phyloP scores from a whole-genome alignment of 2,888 invertebrate species.

The Elysia crispata region DNA sequence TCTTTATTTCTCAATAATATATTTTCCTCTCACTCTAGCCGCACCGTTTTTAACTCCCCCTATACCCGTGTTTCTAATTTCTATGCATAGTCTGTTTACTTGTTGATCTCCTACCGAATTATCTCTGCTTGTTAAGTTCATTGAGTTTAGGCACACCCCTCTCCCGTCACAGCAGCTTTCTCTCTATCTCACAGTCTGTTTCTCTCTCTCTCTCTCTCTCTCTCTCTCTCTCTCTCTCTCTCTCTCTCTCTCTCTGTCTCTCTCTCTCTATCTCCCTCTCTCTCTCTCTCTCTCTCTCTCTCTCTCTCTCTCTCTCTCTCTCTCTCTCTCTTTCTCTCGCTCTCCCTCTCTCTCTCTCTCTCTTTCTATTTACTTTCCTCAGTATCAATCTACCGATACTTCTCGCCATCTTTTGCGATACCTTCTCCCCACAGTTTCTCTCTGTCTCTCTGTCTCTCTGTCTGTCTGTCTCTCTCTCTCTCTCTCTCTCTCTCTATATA shows the following conservation, averaged over 20 bases:
- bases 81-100: too few relatives aligned
- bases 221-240: constrained; percentile 25
- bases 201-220: not conserved
- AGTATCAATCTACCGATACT: constrained; percentile 14
- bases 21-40: too few relatives aligned
- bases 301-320: not conserved
- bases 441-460: constrained; percentile 19
- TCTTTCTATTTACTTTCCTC: constrained; percentile 12
- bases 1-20: too few relatives aligned
- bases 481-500: constrained; percentile 6
- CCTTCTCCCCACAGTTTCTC: not conserved
- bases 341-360: constrained; percentile 11
- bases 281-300: constrained; percentile 91
- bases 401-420: constrained; percentile 7
- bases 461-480: constrained; percentile 32
- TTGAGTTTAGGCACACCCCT: too few relatives aligned
- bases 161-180: not conserved
- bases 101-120: too few relatives aligned
- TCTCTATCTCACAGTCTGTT: not conserved
- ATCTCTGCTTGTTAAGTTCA: too few relatives aligned
- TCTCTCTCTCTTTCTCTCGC: not conserved
- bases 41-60: too few relatives aligned
- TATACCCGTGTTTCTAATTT: too few relatives aligned
- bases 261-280: constrained; percentile 81
- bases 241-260: not conserved